Evolutionary conservation across 2,113 vertebrate genomes (phyloP).

Genomic region (Parus major): DNA sequence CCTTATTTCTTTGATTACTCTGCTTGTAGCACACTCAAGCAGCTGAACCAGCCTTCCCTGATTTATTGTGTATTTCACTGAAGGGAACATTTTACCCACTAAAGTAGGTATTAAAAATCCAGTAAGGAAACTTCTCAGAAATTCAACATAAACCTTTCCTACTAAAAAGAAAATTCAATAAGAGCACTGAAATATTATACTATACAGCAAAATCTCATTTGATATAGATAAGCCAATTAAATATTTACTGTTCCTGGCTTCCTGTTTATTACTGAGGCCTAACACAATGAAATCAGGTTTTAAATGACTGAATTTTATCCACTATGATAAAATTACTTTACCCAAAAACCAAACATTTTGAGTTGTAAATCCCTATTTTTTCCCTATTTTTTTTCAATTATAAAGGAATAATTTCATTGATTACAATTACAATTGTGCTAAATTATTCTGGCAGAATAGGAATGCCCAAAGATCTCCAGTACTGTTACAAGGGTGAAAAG

Average conservation of each 20-base stretch:
- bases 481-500: not conserved
- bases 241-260: conserved; percentile 50
- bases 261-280: conserved; percentile 32
- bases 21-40: not conserved
- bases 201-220: conserved; percentile 7
- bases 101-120: not conserved
- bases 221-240: conserved; percentile 49
- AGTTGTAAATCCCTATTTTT: not conserved
- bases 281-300: not conserved
- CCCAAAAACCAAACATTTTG: not conserved
- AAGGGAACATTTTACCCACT: not conserved
- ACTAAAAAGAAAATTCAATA: conserved; percentile 26
- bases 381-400: not conserved
- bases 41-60: not conserved
- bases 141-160: not conserved
- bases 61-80: conserved; percentile 31
- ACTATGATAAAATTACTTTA: not conserved
- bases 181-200: not conserved
- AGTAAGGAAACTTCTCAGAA: conserved; percentile 13
- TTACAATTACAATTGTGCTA: not conserved
- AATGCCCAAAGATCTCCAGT: not conserved
- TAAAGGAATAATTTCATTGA: not conserved
- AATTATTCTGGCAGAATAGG: not conserved
- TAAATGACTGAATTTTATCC: conserved; percentile 28
- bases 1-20: conserved; percentile 6